Evolutionary conservation across 2,888 invertebrate species (phyloP), one percentile per base, ranked within the genome.

Genomic region (Merodon equestris): DNA sequence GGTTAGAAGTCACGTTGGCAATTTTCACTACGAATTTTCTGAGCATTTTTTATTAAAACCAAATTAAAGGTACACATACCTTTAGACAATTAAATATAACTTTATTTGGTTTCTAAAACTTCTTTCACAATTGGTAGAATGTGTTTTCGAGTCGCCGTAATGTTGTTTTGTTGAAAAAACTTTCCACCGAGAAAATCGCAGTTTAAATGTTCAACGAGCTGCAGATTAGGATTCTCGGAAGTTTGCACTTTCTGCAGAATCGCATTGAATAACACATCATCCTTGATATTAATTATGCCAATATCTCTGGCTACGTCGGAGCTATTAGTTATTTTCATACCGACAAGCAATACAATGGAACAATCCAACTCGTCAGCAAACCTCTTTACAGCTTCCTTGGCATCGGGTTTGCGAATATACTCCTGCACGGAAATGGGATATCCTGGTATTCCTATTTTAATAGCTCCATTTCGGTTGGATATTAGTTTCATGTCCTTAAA

Each of bases 401-500:
- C 91, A 38, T 88, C 89, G 0, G 72, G 38, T 9, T 83, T 82
- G 17, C 81, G 70, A 0, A 88, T 83, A 40, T 85, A 88, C 12
- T 87, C 84, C 7, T 86, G 83, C 1, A 85, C 86, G 1, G 84
- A 68, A 56, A 88, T 83, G 9, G 87, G 86, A 83, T 87, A 87
- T 0, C 91, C 92, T 0, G 91, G 90, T 66, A 93, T 86, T 0
- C 91, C 91, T 14, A 93, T 88, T 56, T 54, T 86, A 84, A 91
- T 90, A 0, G 90, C 91, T 10, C 90, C 88, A 17, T 90, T 84
- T 0, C 91, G 86, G 36, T 91, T 90, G 1, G 90, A 90, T 0
- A 93, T 86, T 0, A 93, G 84, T 90, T 97, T 97, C 56, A 93
- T 88, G 85, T 97, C 97, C 86, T 94, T 95, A 64, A 91, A 90